A percentile compares a stretch with the other conserved stretches of the same genome.
Evolutionary conservation across 2,113 vertebrate species (phyloP).

Genomic region (Macaca nemestrina): DNA sequence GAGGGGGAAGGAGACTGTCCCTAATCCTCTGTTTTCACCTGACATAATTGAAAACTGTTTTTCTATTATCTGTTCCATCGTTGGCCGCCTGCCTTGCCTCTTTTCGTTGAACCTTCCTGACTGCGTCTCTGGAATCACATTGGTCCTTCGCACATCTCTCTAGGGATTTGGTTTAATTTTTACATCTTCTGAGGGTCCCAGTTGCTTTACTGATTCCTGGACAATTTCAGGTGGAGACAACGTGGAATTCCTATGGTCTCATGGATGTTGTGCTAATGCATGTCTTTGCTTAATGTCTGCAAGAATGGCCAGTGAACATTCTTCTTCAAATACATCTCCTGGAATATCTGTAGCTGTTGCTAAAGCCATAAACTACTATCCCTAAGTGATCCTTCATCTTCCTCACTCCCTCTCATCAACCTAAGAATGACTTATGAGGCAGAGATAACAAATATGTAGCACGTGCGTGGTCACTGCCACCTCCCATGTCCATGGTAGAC

Average conservation of each 20-base stretch:
- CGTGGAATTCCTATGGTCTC: not conserved
- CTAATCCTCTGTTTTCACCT: not conserved
- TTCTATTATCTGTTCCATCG: not conserved
- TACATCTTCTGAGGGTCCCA: not conserved
- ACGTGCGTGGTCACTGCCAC: not conserved
- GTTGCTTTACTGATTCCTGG: not conserved
- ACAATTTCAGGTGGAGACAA: not conserved
- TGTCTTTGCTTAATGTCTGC: not conserved
- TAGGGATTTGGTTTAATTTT: not conserved
- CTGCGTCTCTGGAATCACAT: not conserved
- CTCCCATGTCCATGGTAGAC: not conserved
- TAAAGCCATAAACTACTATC: not conserved
- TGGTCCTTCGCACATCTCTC: not conserved
- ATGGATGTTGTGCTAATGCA: not conserved
- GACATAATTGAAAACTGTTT: not conserved
- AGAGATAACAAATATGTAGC: not conserved
- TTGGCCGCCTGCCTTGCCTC: not conserved
- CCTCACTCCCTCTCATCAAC: not conserved
- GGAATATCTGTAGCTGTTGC: not conserved
- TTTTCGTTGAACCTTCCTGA: not conserved
- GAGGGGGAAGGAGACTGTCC: not conserved
- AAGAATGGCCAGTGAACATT: not conserved
- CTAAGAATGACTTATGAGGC: not conserved
- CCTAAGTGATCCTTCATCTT: not conserved
- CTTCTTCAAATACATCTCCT: not conserved